Evolutionary conservation across 2,797 vertebrate genomes (phyloP).

Genomic region (Gila robusta): DNA sequence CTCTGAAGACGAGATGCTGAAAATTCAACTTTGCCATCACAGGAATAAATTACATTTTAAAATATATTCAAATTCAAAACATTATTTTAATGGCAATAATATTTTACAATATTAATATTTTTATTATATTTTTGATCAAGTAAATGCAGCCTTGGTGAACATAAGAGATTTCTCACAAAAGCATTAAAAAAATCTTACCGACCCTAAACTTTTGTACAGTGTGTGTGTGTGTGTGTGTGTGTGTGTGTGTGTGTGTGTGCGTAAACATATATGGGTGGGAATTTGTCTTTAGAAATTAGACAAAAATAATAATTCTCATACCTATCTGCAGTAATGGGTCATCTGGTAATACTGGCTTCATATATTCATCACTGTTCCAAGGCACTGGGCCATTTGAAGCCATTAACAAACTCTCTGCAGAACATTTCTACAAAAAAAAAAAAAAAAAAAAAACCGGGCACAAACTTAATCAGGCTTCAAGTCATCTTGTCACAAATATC

Average conservation of each 20-base stretch:
- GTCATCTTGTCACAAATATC: not conserved
- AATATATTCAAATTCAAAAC: too few relatives aligned
- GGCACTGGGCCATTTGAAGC: conserved; percentile 76
- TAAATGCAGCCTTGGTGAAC: not conserved
- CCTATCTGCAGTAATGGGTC: conserved; percentile 92
- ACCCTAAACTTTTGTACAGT: too few relatives aligned
- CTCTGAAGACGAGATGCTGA: not conserved
- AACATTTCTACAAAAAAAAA: conserved; percentile 81
- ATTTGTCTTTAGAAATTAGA: not conserved
- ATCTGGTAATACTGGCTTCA: conserved; percentile 88
- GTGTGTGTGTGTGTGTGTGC: not conserved
- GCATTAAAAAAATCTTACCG: too few relatives aligned
- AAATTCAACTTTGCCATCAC: not conserved
- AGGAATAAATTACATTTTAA: not conserved
- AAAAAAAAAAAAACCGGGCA: too few relatives aligned
- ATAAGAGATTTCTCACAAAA: too few relatives aligned
- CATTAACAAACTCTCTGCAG: conserved; percentile 76
- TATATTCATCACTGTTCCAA: conserved; percentile 90
- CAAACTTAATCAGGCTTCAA: not conserved
- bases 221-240: not conserved
- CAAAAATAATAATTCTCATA: conserved; percentile 64
- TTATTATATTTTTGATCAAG: not conserved
- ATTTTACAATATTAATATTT: too few relatives aligned
- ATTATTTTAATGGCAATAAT: too few relatives aligned
- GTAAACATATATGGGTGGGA: not conserved